Percentiles rank a stretch among this genome's conserved stretches.
Conservation (phyloP, 2,113 vertebrate genomes). For the Mohoua ochrocephala region DNA sequence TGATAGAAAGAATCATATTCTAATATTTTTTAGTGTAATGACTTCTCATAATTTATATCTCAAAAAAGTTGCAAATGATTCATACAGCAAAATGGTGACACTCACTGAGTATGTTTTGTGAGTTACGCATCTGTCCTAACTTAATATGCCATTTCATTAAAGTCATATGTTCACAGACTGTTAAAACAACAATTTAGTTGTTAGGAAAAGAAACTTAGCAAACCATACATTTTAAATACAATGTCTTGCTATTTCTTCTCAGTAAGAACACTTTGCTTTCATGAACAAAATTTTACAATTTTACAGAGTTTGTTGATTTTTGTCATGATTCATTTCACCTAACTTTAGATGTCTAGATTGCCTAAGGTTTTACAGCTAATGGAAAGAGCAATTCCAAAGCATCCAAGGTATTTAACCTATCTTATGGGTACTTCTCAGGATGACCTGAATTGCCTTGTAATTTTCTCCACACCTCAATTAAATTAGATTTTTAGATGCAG, state of each 20-base stretch:
- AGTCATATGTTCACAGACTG: not conserved
- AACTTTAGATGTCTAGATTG: not conserved
- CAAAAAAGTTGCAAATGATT: not conserved
- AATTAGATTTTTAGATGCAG: not conserved
- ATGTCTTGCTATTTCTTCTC: not conserved
- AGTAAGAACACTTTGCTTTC: not conserved
- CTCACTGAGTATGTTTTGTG: not conserved
- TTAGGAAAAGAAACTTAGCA: not conserved
- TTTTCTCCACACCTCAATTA: not conserved
- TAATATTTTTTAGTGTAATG: not conserved
- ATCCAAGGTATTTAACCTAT: not conserved
- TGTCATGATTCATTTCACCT: not conserved
- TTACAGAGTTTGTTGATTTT: not conserved
- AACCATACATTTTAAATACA: not conserved
- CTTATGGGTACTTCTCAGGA: not conserved
- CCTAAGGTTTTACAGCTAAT: not conserved
- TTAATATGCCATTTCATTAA: not conserved
- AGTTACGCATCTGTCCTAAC: not conserved
- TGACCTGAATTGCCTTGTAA: not conserved
- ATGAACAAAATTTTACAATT: not conserved
- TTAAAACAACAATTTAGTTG: not conserved
- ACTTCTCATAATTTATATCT: not conserved
- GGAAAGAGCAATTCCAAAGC: not conserved
- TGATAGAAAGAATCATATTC: not conserved
- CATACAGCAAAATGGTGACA: not conserved